Base-by-base conservation (phyloP, 2,888 invertebrate species). In the Coremacera marginata region DNA sequence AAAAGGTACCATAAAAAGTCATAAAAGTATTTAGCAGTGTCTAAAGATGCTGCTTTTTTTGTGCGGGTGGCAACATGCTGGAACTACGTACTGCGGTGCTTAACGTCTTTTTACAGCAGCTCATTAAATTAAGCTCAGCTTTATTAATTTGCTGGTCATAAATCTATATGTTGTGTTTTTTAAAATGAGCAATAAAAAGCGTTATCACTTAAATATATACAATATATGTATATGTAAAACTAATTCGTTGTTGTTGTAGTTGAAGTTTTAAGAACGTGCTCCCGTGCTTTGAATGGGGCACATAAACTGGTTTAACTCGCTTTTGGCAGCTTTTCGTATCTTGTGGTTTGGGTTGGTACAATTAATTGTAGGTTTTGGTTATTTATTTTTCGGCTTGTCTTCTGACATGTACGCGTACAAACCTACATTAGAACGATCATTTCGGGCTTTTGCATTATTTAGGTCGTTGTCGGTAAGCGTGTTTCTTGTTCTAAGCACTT, bases 281-380 rank as follows among this genome's bases (percentile, higher is more conserved):
- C 44, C 22, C 25, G 34, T 14, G 25, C n/a, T 67, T 67, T 37
- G 67, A 27, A n/a, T 65, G 74, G 44, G 25, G 34, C 74, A 74
- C 16, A 14, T 34, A 55, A 74, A 74, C 74, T 67, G 67, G 74
- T 67, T 22, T 67, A 67, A 67, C 74, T 74, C 55, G 74, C 55
- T 74, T 22, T 27, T 67, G 51, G 52, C 37, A 37, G 65, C 34
- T 73, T 65, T 72, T n/a, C 52, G 55, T 73, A 7, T 27, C 49
- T 72, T 34, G 14, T 27, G 14, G n/a, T n/a, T 19, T 22, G 11
- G 67, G 51, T 74, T 52, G 74, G 52, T 51, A 52, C 74, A 55
- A 65, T 74, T 74, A 74, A 74, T 74, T 74, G 9, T 74, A 22
- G 34, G 55, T 65, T 67, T 49, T 51, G 34, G 49, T 63, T 63